Percentiles rank a stretch among this genome's conserved stretches.
Evolutionary conservation across 2,888 invertebrate species (phyloP).

Genomic region (Agonopterix alstromeriana): DNA sequence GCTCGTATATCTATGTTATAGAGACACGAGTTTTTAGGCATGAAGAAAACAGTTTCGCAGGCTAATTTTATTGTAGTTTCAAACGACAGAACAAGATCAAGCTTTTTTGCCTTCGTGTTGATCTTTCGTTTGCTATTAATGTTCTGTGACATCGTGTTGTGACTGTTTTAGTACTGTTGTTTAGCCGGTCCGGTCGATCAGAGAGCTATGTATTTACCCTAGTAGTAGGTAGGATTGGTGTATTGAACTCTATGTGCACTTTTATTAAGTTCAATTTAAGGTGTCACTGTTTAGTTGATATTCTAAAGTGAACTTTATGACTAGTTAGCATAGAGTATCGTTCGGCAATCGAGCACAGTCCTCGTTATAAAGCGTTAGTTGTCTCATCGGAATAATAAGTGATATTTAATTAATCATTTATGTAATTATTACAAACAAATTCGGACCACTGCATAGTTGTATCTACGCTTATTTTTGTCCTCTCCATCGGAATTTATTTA

Average conservation of each 20-base stretch:
- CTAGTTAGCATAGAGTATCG: background rate
- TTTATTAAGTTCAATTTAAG: background rate
- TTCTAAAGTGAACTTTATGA: background rate
- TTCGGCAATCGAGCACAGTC: conserved; percentile 13
- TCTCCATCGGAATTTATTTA: conserved; percentile 46
- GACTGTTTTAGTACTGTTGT: background rate
- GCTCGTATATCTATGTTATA: too few species aligned
- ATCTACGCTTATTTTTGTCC: conserved; percentile 54
- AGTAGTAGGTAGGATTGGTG: conserved; percentile 32
- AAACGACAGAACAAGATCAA: too few species aligned
- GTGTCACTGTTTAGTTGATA: background rate
- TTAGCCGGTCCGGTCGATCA: conserved; percentile 1
- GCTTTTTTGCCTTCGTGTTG: too few species aligned
- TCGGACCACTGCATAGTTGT: conserved; percentile 61
- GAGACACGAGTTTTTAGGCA: too few species aligned
- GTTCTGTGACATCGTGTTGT: background rate
- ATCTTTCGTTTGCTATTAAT: too few species aligned
- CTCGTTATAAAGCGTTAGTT: conserved; percentile 61
- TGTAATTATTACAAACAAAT: conserved; percentile 25
- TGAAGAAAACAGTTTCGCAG: too few species aligned
- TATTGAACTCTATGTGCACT: background rate
- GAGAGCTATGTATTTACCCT: conserved; percentile 21
- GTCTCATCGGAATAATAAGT: conserved; percentile 48
- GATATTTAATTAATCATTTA: conserved; percentile 44
- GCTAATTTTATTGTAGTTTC: too few species aligned